These are phyloP conservation scores for Magallana nippona DNA, from an alignment of 2,888 invertebrate species.

Conservation along the genomic window DNA sequence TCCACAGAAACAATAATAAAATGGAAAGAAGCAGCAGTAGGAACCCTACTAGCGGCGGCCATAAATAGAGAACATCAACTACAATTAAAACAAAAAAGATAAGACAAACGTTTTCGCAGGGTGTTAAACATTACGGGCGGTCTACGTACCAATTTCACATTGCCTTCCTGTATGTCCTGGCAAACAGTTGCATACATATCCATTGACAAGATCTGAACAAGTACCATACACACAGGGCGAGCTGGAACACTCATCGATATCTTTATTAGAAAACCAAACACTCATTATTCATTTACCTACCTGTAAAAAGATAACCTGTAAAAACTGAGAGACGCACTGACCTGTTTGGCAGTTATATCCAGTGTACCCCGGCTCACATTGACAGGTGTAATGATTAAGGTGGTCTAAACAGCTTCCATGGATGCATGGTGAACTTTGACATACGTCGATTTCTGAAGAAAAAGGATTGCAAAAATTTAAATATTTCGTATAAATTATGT, in stretches of 20 bases:
- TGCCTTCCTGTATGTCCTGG: background rate
- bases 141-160: slow-evolving; percentile 24
- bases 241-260: slow-evolving; percentile 22
- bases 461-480: no score
- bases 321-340: background rate
- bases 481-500: no score
- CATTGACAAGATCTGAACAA: background rate
- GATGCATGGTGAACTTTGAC: background rate
- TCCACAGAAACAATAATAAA: no score
- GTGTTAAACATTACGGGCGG: no score
- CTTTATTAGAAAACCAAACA: background rate
- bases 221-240: slow-evolving; percentile 10
- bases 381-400: background rate
- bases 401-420: background rate
- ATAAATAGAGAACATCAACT: no score
- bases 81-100: no score
- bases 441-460: background rate
- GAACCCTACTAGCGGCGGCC: no score
- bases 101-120: no score
- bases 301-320: background rate
- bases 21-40: no score
- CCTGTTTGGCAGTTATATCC: background rate
- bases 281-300: background rate
- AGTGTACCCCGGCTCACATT: background rate
- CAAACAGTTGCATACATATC: background rate